Base-by-base conservation (phyloP, 2,797 vertebrate species). In the Clangula hyemalis region DNA sequence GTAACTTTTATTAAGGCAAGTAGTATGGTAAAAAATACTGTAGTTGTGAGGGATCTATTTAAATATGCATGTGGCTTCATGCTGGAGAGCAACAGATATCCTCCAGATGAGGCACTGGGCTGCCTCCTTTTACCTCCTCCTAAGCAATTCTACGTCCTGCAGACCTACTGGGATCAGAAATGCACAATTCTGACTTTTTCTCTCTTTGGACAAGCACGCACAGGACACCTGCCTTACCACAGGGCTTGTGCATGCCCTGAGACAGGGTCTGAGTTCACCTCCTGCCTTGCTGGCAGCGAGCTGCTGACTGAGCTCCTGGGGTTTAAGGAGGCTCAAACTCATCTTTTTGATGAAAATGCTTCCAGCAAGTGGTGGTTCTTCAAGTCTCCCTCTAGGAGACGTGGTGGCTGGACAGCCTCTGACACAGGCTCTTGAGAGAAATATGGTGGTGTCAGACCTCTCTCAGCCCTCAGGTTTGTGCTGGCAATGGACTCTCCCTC, bases 1-100 rank as follows among this genome's bases (percentile, higher is more conserved):
- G 70, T 41, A 92, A 61, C 65, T 94, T 76, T 32, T 77, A 72
- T 69, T 86, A 68, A 76, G 57, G 28, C 16, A 41, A 36, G 20
- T 25, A 34, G 10, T n/a, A n/a, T 84, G n/a, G 49, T 62, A 74
- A 18, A 70, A 88, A 95, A 49, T 49, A 49, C 2, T 79, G 47
- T 5, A 53, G 24, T n/a, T 80, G n/a, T 72, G 65, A 89, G 77
- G 54, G 43, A 61, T 78, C 79, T 53, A 25, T 54, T 90, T 84
- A 81, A 92, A 65, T 2, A n/a, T 56, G 43, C 53, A 69, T 36
- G 32, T 27, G 30, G 78, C 38, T 25, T 53, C 51, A 14, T 34
- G 45, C 25, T 78, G 62, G 38, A 81, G 8, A 83, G 49, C 64
- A 82, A 57, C 45, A 81, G 20, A 15, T 61, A 39, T 30, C 19